Base-by-base conservation (phyloP, 2,113 vertebrate genomes). In the Osmerus mordax region DNA sequence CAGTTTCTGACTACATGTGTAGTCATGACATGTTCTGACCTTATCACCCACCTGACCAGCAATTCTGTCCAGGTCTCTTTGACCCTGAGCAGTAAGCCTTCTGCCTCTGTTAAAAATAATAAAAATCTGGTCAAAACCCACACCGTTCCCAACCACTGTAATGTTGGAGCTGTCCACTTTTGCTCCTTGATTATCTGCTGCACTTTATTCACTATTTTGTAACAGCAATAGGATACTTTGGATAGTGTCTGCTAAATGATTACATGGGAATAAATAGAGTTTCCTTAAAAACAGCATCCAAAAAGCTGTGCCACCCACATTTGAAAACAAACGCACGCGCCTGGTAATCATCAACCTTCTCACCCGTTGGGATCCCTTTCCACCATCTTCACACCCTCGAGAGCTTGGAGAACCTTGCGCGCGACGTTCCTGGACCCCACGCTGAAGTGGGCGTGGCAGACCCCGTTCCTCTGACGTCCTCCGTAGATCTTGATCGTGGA, bases 401-500 rank as follows among this genome's bases (percentile, higher is more conserved):
- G 92, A 59, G 94, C 85, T 84, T 97, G 96, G 59, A 97, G 92
- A 41, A 96, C 95, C 63, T 94, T 93, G 51, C 96, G 93, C 23
- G 96, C 96, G 69, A 97, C 95, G 0, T 94, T 95, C 85, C 95
- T 96, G 76, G 96, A 97, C 73, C 95, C 95, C 4, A 93, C 87
- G 72, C 95, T 97, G 87, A 95, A 96, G 85, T 97, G 96, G 76
- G 95, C 93, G 67, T 95, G 96, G 84, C 94, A 95, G 41, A 96
- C 95, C 0, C 95, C 95, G 0, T 97, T 97, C 81, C 96, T 94
- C 80, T 96, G 91, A 67, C 95, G 94, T 3, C 94, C 92, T 5
- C 95, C 95, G 0, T 97, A 97, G 87, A 97, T 96, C 90, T 97
- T 97, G 84, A 92, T 97, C 95, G 97, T 97, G 84, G 95, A 95